Evolutionary conservation across 2,113 vertebrate species (phyloP).

Genomic region (Bubalus kerabau): DNA sequence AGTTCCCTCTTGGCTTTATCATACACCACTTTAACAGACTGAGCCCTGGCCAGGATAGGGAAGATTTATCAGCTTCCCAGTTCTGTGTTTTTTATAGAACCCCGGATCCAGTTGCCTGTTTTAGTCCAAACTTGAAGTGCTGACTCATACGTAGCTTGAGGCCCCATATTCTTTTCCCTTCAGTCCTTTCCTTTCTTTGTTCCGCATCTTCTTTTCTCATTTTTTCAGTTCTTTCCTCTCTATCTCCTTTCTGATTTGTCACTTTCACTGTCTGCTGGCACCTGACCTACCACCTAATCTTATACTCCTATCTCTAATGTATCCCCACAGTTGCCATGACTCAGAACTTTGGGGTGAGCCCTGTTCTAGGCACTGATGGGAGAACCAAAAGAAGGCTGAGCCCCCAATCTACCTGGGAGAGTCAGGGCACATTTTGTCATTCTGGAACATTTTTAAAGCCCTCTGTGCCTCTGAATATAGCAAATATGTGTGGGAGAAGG

Average conservation of each 20-base stretch:
- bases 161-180: not conserved
- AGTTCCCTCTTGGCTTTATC: not conserved
- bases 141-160: conserved; percentile 40
- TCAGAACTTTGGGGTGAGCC: not conserved
- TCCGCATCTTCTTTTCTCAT: not conserved
- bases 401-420: not conserved
- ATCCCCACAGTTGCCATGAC: not conserved
- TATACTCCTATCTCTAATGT: not conserved
- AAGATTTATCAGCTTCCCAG: conserved; percentile 34
- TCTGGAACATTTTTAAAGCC: conserved; percentile 1
- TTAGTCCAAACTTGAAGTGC: conserved; percentile 19
- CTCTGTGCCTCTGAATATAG: conserved; percentile 3
- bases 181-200: conserved; percentile 17
- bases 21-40: not conserved
- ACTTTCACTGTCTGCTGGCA: not conserved
- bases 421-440: not conserved
- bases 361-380: not conserved
- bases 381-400: not conserved
- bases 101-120: conserved; percentile 44
- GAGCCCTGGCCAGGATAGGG: not conserved
- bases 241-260: not conserved
- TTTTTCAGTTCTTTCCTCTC: not conserved
- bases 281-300: not conserved
- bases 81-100: conserved; percentile 47
- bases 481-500: not conserved